Evolutionary conservation across 2,888 invertebrate species (phyloP), one percentile per base, ranked within the genome.

Genomic region (Nycteola revayana): DNA sequence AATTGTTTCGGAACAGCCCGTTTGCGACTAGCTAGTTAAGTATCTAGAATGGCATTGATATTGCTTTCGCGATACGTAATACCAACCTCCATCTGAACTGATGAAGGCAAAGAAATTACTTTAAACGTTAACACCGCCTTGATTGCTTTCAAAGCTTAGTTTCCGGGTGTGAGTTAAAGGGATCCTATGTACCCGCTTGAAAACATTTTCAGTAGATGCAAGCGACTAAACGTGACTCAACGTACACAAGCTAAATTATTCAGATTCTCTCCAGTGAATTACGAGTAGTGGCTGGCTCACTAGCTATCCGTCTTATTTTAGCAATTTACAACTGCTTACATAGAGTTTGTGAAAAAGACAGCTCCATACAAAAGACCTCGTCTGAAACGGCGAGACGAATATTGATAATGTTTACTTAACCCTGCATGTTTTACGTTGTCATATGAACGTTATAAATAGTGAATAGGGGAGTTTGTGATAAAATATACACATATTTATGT

Each of bases 71-170:
- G 38, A 50, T 37, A 60, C 46, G 56, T 60, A 66, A 64, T 65
- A 41, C 31, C 42, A 30, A 32, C 48, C 32, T 45, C 58, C 53
- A 63, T 65, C 58, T 49, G 42, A 34, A 49, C 52, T 56, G 51
- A 48, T 37, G 71, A 75, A 77, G 73, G 70, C 69, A 72, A 75
- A 80, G 75, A 79, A 80, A 77, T 78, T 75, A 75, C 75, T 69
- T 66, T 62, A 66, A 71, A 70, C 75, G 70, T 75, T 76, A 76
- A 73, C 73, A 73, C 71, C 65, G 58, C 61, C 66, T 68, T 79
- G 79, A 80, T 78, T 78, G 80, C 79, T 79, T 81, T 72, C 63
- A 68, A 61, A 75, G 64, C 67, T 65, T 60, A 68, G 69, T 63
- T 72, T 65, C 68, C 66, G 21, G 21, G n/a, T 21, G 21, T n/a